These are phyloP conservation scores for Lepetodrilus schrolli DNA, from an alignment of 2,888 invertebrate species.

Conservation along the genomic window DNA sequence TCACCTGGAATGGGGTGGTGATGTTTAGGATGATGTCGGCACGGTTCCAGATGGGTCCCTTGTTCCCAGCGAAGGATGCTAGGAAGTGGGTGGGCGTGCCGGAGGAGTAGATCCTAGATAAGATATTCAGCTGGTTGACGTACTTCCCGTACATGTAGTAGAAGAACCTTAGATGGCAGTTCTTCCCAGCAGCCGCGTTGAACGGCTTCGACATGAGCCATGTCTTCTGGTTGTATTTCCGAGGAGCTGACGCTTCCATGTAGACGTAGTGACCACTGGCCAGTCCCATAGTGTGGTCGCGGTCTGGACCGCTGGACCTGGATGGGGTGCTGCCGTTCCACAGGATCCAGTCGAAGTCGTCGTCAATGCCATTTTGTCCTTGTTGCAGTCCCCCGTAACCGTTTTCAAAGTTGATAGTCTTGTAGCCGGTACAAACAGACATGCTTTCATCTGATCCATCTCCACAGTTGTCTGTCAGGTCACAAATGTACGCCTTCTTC, in stretches of 20 bases:
- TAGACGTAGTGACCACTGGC: constrained; percentile 60
- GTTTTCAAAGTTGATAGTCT: constrained; percentile 59
- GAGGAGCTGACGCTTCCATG: constrained; percentile 57
- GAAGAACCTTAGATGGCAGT: constrained; percentile 59
- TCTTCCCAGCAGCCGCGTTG: constrained; percentile 38
- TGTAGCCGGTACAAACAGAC: constrained; percentile 49
- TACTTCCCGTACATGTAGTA: constrained; percentile 66
- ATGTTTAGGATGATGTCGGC: constrained; percentile 49
- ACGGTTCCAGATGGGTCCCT: constrained; percentile 66
- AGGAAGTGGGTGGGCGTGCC: constrained; percentile 55
- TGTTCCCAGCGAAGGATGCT: constrained; percentile 48
- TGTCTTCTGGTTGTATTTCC: constrained; percentile 51
- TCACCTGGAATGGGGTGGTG: constrained; percentile 58
- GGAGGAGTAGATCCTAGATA: constrained; percentile 55
- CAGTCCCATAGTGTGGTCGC: constrained; percentile 63
- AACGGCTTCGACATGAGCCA: constrained; percentile 60
- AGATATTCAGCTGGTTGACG: constrained; percentile 57
- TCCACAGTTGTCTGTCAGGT: constrained; percentile 65
- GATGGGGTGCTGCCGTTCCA: constrained; percentile 41
- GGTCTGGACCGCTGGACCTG: constrained; percentile 55
- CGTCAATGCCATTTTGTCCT: constrained; percentile 50
- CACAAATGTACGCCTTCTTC: constrained; percentile 50
- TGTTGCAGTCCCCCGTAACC: constrained; percentile 52
- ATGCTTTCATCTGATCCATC: constrained; percentile 61
- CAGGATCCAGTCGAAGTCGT: constrained; percentile 65